Percentiles rank a stretch among this genome's conserved stretches.
These are phyloP conservation scores for Pediacus dermestoides DNA, from an alignment of 2,888 invertebrate species.

Conservation along the genomic window DNA sequence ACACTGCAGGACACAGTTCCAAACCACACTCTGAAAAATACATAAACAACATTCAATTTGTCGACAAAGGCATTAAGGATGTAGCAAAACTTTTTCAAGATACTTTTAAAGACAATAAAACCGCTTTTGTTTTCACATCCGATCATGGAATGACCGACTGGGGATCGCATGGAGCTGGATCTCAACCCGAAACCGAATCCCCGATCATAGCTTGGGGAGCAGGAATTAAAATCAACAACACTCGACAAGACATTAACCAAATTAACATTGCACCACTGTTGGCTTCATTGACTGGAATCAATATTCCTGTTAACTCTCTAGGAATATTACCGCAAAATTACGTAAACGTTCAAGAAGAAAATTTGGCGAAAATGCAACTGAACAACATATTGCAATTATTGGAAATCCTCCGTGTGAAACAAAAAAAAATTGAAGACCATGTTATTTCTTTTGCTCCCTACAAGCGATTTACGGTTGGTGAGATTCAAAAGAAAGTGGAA, in stretches of 20 bases:
- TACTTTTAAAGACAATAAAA: conserved; percentile 71
- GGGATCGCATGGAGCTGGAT: conserved; percentile 96
- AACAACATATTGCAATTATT: conserved; percentile 76
- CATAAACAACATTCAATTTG: conserved; percentile 68
- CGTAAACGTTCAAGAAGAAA: conserved; percentile 56
- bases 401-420: conserved; percentile 67
- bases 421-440: conserved; percentile 57
- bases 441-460: conserved; percentile 30
- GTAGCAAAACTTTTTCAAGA: conserved; percentile 66
- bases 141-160: conserved; percentile 99
- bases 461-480: conserved; percentile 20
- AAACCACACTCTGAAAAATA: conserved; percentile 86
- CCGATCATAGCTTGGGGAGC: conserved; percentile 96
- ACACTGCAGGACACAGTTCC: conserved; percentile 91
- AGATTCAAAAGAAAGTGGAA: conserved; percentile 18
- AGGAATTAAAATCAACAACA: conserved; percentile 58
- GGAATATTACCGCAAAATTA: conserved; percentile 41
- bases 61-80: conserved; percentile 71
- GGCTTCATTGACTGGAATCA: conserved; percentile 77
- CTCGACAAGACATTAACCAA: conserved; percentile 70
- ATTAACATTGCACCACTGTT: conserved; percentile 89
- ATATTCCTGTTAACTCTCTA: conserved; percentile 86
- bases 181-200: conserved; percentile 83
- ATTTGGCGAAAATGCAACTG: conserved; percentile 64
- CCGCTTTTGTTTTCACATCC: conserved; percentile 87